Percentiles rank a stretch among this genome's conserved stretches.
Conservation (phyloP, 2,888 invertebrate species). For the Lagria hirta region DNA sequence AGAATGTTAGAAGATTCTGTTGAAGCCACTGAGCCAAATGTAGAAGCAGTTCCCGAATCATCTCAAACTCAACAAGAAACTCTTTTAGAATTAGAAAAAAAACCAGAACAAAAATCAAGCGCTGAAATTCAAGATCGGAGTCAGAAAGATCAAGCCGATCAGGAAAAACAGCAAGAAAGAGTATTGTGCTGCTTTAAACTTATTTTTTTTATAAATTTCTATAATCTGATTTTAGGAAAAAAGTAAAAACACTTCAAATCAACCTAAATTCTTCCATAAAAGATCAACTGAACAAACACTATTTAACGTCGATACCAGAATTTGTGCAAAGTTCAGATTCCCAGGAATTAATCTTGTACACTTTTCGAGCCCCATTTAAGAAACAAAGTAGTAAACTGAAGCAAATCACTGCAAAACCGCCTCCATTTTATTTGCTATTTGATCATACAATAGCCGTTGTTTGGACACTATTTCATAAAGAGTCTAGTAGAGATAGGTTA, state of each 20-base stretch:
- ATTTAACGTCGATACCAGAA: constrained; percentile 31
- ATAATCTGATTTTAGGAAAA: constrained; percentile 14
- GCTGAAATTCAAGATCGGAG: no score
- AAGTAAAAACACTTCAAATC: constrained; percentile 12
- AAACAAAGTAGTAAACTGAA: constrained; percentile 32
- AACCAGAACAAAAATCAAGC: no score
- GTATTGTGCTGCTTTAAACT: no score
- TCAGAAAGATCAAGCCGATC: no score
- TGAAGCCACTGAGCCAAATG: no score
- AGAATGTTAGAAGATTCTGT: no score
- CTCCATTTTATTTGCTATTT: constrained; percentile 51
- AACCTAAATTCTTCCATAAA: constrained; percentile 9
- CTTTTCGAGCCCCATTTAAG: constrained; percentile 44
- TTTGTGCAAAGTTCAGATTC: constrained; percentile 28
- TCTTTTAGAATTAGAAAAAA: no score
- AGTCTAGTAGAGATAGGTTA: constrained; percentile 33
- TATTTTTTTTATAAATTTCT: no score
- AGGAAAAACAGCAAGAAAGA: no score
- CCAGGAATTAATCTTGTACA: constrained; percentile 46
- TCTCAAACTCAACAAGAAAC: no score
- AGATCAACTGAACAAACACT: constrained; percentile 16
- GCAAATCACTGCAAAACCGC: constrained; percentile 42
- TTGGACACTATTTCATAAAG: constrained; percentile 50
- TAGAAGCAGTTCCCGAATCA: no score
- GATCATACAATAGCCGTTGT: constrained; percentile 54